Percentiles rank a stretch among this genome's conserved stretches.
Conservation (phyloP, 2,113 vertebrate species). For the Myrmophylax atrothorax region DNA sequence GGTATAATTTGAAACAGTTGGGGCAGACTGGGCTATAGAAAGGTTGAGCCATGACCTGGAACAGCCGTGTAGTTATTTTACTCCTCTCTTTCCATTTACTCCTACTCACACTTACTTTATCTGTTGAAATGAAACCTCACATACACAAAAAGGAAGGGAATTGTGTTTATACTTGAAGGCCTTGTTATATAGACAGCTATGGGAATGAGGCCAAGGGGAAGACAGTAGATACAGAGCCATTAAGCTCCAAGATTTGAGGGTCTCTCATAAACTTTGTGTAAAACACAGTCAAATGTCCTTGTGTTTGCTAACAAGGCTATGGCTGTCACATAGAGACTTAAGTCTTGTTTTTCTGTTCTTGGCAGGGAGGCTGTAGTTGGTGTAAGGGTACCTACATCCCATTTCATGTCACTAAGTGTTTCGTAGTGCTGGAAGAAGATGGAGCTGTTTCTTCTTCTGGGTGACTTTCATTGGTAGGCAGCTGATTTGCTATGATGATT, state of each 20-base stretch:
- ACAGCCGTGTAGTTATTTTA: neutral
- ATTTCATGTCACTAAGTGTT: neutral
- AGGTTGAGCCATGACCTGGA: neutral
- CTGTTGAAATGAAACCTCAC: neutral
- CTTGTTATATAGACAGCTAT: neutral
- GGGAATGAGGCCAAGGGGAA: neutral
- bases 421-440: neutral
- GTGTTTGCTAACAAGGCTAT: neutral
- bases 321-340: neutral
- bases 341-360: neutral
- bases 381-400: neutral
- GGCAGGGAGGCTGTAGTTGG: neutral
- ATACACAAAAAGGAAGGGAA: neutral
- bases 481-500: neutral
- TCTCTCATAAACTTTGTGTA: neutral
- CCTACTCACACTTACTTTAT: neutral
- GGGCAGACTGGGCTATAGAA: neutral
- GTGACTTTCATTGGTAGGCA: neutral
- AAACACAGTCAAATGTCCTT: neutral
- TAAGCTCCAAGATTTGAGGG: neutral
- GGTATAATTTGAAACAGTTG: neutral
- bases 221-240: neutral
- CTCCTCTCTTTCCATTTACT: neutral
- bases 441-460: neutral
- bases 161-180: neutral